Evolutionary conservation across 2,888 invertebrate species (phyloP), one percentile per base, ranked within the genome.

Genomic region (Metopia argyrocephala): DNA sequence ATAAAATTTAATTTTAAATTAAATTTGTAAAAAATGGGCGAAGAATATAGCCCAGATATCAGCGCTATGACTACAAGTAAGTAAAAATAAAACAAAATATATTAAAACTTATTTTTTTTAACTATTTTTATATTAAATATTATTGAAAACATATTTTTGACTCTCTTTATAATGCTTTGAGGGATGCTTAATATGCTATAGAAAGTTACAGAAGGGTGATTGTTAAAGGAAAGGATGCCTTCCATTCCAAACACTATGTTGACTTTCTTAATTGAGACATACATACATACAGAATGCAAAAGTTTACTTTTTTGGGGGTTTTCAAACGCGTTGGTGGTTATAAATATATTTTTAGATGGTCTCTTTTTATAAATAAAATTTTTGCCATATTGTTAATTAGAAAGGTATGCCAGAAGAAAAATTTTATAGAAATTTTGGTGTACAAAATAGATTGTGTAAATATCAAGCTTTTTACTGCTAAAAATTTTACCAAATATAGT

Each of bases 11-110:
- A 57, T 20, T 31, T 50, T 23, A 28, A 64, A 65, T 46, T 21
- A 69, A 62, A 28, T 25, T 31, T 21, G 83, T 80, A 83, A 87
- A 86, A n/a, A 85, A 89, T 90, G 90, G 89, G 87, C 84, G 90
- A 90, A 83, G 88, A 89, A 83, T 88, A 86, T 82, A 87, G 87
- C 84, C 87, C 89, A 85, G 89, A 89, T 85, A 87, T 88, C 79
- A 87, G 87, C 85, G 84, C 88, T 76, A 86, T 90, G 87, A 89
- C 89, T 84, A 90, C 90, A 86, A 88, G 90, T 90, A 85, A 89
- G 87, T 87, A 83, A 12, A 21, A 48, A 20, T 38, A 38, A 3
- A 31, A 31, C 2, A 38, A 31, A 9, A 12, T 12, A 31, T 0
- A 38, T 38, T 38, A 15, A 38, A 31, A 12, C 2, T 12, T n/a